Percentiles rank a stretch among this genome's conserved stretches.
These are phyloP conservation scores for Akabosia matsudoensis DNA, from an alignment of 1,140 invertebrate genomes.

Conservation along the genomic window DNA sequence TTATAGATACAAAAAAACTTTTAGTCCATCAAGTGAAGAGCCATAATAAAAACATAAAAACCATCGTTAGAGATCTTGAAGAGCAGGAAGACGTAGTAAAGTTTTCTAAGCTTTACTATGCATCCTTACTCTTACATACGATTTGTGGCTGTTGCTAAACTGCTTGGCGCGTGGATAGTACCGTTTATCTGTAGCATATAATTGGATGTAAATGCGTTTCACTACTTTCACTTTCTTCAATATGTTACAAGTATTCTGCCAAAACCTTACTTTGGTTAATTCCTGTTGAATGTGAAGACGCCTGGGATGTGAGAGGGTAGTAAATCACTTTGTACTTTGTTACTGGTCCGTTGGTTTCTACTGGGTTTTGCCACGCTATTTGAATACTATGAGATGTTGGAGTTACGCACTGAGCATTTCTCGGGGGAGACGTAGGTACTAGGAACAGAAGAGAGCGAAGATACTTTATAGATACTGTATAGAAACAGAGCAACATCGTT, in stretches of 20 bases:
- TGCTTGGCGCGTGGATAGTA: neutral
- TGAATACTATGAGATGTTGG: conserved; percentile 53
- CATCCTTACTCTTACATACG: neutral
- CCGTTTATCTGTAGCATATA: neutral
- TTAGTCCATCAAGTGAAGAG: too few species aligned
- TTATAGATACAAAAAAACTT: neutral
- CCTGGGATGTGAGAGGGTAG: conserved; percentile 17
- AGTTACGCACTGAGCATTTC: conserved; percentile 49
- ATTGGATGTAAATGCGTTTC: neutral
- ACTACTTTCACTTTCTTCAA: neutral
- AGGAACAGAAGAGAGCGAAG: conserved; percentile 27
- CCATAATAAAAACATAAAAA: too few species aligned
- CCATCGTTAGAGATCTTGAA: too few species aligned
- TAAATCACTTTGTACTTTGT: conserved; percentile 35
- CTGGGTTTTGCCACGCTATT: conserved; percentile 55
- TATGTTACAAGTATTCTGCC: neutral
- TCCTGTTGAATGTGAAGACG: neutral
- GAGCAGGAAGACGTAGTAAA: too few species aligned
- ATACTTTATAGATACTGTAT: conserved; percentile 1
- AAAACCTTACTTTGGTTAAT: neutral
- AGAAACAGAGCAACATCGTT: too few species aligned
- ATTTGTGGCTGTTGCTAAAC: neutral
- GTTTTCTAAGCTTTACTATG: neutral
- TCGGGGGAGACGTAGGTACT: conserved; percentile 50
- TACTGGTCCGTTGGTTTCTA: conserved; percentile 32